Evolutionary conservation across 1,140 invertebrate species (phyloP), one percentile per base, ranked within the genome.

Genomic region (Cydia splendana): DNA sequence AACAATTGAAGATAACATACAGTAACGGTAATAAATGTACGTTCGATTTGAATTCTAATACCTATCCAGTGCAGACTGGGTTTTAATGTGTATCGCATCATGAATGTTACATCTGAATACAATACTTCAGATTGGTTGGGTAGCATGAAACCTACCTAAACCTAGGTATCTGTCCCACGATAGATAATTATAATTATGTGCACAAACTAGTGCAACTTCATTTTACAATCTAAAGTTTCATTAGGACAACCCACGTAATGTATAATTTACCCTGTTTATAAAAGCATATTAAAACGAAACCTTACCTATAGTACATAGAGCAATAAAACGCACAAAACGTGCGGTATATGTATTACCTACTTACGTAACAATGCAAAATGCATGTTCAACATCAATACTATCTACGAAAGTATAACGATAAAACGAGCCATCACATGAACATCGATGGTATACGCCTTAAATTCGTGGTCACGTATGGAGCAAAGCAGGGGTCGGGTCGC

Each of bases 241-340:
- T 67, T 77, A 67, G 71, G 79, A 67, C 80, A 79, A 75, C 77
- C 82, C 20, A 30, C 75, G 79, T 81, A 80, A 84, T 80, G 76
- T 78, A 83, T 80, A 83, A 86, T 85, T 90, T 92, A 92, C 91
- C 91, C 91, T 92, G 90, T 91, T 85, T 91, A 85, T 91, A 84
- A 83, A 86, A 85, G 85, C 83, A 90, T 82, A 85, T 80, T 85
- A 80, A 78, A 83, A 80, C 82, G 7, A 71, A 42, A 88, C 82
- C 80, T 85, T 87, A 48, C 82, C 81, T 85, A n/a, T n/a, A 89
- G 57, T 76, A 86, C 76, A 86, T 80, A 88, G 83, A 88, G 86
- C 81, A 87, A 88, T 87, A 88, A 88, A 87, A 82, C 77, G 88
- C 89, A 91, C 89, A 82, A 91, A 87, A 88, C 86, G 89, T 90